Conservation (phyloP, 2,888 invertebrate species). For the Drosophila imparisetae region DNA sequence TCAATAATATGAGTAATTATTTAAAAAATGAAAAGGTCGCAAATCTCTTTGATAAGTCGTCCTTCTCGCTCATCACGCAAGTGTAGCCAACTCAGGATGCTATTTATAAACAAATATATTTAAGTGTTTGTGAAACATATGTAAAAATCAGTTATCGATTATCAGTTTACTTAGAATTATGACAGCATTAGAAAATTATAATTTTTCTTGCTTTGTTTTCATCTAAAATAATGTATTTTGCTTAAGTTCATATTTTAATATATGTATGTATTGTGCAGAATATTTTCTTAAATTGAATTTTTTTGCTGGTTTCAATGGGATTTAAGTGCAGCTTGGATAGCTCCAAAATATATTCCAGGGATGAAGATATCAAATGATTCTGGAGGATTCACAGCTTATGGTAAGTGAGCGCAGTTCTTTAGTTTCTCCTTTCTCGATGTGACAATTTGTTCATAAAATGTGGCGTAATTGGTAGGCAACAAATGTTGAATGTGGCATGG, state of each 20-base stretch:
- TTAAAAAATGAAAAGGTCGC: background rate
- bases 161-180: background rate
- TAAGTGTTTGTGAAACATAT: background rate
- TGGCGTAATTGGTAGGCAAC: slow-evolving; percentile 32
- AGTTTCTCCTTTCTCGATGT: slow-evolving; percentile 1
- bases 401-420: background rate
- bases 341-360: background rate
- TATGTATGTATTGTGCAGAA: background rate
- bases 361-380: background rate
- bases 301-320: background rate
- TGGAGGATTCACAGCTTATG: background rate
- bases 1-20: background rate
- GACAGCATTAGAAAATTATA: background rate
- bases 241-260: background rate
- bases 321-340: background rate
- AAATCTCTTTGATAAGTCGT: background rate
- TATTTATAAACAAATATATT: background rate
- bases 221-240: background rate
- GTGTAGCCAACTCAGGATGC: background rate
- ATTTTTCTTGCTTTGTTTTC: background rate
- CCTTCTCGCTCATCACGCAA: background rate
- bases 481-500: slow-evolving; percentile 10
- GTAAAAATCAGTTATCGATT: background rate
- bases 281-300: background rate
- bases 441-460: slow-evolving; percentile 18